A percentile compares a stretch with the other conserved stretches of the same genome.
Conservation (phyloP, 2,888 invertebrate genomes). For the Leptinotarsa juncta region DNA sequence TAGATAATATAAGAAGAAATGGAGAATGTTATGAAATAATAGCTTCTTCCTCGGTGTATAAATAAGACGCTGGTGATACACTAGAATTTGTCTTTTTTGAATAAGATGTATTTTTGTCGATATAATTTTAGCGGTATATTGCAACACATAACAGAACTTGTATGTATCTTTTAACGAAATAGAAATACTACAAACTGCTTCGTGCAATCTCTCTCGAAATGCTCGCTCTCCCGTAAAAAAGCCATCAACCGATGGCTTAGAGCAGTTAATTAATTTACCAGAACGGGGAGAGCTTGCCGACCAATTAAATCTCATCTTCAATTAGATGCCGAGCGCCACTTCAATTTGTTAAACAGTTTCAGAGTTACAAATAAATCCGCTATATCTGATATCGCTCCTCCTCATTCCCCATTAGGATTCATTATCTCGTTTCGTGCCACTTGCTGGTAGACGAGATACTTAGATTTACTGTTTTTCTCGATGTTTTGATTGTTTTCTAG, state of each 20-base stretch:
- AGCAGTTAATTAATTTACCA: neutral
- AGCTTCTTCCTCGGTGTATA: no score
- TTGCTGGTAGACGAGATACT: neutral
- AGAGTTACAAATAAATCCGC: constrained; percentile 1
- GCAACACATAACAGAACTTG: neutral
- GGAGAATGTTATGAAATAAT: no score
- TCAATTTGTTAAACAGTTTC: constrained; percentile 5
- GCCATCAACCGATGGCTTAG: constrained; percentile 3
- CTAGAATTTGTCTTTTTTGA: no score
- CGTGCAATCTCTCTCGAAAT: neutral
- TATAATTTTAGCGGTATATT: no score
- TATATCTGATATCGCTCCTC: neutral
- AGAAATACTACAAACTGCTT: neutral
- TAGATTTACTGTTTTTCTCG: neutral
- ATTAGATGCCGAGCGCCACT: constrained; percentile 5
- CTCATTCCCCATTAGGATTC: neutral
- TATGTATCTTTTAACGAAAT: neutral
- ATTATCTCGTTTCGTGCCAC: neutral
- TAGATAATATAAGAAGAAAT: no score
- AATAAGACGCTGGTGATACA: no score
- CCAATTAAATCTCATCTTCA: constrained; percentile 13
- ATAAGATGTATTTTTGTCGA: no score
- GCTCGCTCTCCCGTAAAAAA: constrained; percentile 1
- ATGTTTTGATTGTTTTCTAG: neutral
- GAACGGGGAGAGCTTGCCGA: neutral